Evolutionary conservation across 2,888 invertebrate genomes (phyloP).

Genomic region (Ophion slaviceki): DNA sequence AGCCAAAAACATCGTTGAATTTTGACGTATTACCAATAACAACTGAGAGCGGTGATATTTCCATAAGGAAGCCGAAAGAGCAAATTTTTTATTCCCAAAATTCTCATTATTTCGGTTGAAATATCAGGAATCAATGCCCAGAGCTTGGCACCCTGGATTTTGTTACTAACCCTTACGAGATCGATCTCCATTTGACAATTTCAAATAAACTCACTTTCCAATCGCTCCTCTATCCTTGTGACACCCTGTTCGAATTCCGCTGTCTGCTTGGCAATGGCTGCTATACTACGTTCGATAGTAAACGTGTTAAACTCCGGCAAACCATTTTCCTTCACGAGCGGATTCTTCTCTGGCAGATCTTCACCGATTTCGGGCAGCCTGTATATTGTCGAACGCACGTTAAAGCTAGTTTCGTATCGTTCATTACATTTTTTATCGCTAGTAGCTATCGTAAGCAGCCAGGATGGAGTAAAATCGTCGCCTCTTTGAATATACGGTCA

Average conservation of each 20-base stretch:
- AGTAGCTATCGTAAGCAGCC: neutral
- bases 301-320: conserved; percentile 92
- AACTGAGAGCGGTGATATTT: too few species aligned
- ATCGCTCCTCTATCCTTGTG: conserved; percentile 87
- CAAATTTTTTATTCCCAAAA: too few species aligned
- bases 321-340: conserved; percentile 89
- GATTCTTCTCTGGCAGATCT: conserved; percentile 91
- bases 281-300: conserved; percentile 93
- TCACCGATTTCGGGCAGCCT: conserved; percentile 94
- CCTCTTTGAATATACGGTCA: too few species aligned
- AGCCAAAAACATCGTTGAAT: too few species aligned
- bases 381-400: conserved; percentile 64
- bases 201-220: conserved; percentile 82
- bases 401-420: neutral
- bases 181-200: neutral
- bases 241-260: conserved; percentile 92
- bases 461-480: too few species aligned
- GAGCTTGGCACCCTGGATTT: neutral
- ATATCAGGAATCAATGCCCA: too few species aligned
- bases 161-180: too few species aligned
- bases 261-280: conserved; percentile 92
- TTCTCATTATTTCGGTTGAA: too few species aligned
- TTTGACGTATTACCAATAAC: too few species aligned
- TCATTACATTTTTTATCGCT: neutral
- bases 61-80: too few species aligned